These are phyloP conservation scores for Babyrousa celebensis DNA, from an alignment of 2,797 vertebrate species.

Conservation along the genomic window DNA sequence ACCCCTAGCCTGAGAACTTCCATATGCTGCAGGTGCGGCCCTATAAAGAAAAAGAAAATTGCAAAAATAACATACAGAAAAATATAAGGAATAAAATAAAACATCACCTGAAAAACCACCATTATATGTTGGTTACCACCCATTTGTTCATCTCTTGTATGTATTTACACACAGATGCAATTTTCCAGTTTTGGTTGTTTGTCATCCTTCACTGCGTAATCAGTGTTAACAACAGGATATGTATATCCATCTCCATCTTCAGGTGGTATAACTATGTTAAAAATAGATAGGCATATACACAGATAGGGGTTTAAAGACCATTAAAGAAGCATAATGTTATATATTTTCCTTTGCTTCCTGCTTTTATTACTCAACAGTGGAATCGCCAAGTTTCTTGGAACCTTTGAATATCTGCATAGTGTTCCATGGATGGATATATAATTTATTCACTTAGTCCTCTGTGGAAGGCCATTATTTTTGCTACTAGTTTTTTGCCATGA, in stretches of 20 bases:
- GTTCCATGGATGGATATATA: background rate
- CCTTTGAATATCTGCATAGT: background rate
- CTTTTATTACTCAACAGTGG: slow-evolving; percentile 1
- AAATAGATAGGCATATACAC: background rate
- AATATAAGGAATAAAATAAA: slow-evolving; percentile 37
- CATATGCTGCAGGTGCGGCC: too few relatives aligned
- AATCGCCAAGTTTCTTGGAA: slow-evolving; percentile 30
- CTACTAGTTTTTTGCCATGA: slow-evolving; percentile 6
- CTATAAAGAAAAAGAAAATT: background rate
- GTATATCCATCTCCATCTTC: background rate
- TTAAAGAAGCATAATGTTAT: background rate
- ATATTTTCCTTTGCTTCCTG: slow-evolving; percentile 10
- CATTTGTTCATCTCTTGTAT: background rate
- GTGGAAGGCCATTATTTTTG: background rate
- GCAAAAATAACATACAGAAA: slow-evolving; percentile 38
- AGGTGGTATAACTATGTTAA: slow-evolving; percentile 60
- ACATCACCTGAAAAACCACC: background rate
- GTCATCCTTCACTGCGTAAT: background rate
- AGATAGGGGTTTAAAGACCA: background rate
- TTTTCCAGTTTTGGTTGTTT: slow-evolving; percentile 39
- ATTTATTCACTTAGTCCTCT: slow-evolving; percentile 52
- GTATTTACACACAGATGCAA: background rate
- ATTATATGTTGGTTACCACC: background rate
- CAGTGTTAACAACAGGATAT: background rate
- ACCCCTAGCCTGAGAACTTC: too few relatives aligned